Base-by-base conservation (phyloP, 2,113 vertebrate species). In the Oreochromis aureus region DNA sequence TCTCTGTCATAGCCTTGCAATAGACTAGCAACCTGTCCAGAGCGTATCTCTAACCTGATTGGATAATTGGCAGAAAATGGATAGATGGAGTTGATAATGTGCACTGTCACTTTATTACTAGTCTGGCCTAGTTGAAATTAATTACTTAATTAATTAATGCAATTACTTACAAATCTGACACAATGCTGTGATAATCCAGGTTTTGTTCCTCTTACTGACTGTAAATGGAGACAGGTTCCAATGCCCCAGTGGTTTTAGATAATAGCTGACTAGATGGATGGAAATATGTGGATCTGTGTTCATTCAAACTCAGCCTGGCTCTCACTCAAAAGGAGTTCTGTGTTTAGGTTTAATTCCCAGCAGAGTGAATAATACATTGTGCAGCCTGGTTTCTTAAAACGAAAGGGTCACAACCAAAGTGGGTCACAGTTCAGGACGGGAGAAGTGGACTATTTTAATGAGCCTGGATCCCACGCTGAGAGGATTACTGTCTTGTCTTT, bases 321-420 rank as follows among this genome's bases (percentile, higher is more conserved):
- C 22, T 10, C 76, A 84, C 71, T 86, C 53, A 44, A 87, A 89
- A 83, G 32, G 55, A 85, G 84, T 2, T 85, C 88, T 81, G 79
- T 86, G 59, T 86, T 85, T 82, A 86, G 79, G 46, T 91, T 91
- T 85, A 88, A 91, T 94, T 94, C 95, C 93, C 95, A 95, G 93
- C 86, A 92, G 69, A 83, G 66, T 63, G 92, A 93, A 95, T 91
- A 95, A 94, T 86, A 84, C 92, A 88, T 87, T 19, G 58, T 16
- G 44, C 56, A 79, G 87, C 76, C 78, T 85, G 27, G 86, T 92
- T 86, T 88, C 91, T 95, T 90, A 92, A 92, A 83, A 82, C 30
- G 11, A 81, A 91, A 80, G 69, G 88, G 93, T 92, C 91, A 90
- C 93, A 86, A 92, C 91, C 92, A 87, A 95, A 94, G 91, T 94